Evolutionary conservation across 2,888 invertebrate genomes (phyloP).

Genomic region (Yponomeuta plumbellus): DNA sequence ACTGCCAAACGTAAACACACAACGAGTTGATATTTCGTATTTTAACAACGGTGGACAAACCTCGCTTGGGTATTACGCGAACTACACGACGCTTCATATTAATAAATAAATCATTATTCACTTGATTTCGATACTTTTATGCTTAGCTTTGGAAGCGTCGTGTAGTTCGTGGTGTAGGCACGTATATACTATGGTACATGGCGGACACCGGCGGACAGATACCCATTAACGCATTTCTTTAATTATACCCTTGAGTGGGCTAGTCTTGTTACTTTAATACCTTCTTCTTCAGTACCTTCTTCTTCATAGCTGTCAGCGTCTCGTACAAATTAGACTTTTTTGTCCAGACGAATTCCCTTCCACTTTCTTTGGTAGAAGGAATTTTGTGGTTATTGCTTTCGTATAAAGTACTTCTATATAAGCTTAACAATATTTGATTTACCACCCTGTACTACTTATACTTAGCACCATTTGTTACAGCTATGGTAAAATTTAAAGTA

Average conservation of each 20-base stretch:
- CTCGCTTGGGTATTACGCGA: no score
- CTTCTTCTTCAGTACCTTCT: conserved; percentile 14
- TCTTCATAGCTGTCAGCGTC: conserved; percentile 14
- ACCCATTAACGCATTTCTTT: conserved; percentile 21
- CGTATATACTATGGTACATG: background rate
- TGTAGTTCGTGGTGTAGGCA: no score
- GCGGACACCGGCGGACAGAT: conserved; percentile 14
- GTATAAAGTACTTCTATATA: background rate
- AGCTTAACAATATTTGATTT: background rate
- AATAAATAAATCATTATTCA: no score
- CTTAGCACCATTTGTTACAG: background rate
- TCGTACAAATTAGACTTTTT: background rate
- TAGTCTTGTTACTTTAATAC: conserved; percentile 18
- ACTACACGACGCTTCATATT: no score
- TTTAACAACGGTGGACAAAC: no score
- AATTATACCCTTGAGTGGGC: conserved; percentile 18
- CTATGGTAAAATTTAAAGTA: background rate
- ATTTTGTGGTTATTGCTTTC: background rate
- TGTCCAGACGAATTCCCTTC: conserved; percentile 8
- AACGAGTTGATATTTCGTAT: no score
- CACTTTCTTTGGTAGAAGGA: conserved; percentile 5
- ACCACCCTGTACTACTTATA: background rate
- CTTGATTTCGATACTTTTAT: no score
- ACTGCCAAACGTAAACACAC: no score
- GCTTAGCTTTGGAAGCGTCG: background rate